Evolutionary conservation across 2,797 vertebrate genomes (phyloP).

Genomic region (Mergus octosetaceus): DNA sequence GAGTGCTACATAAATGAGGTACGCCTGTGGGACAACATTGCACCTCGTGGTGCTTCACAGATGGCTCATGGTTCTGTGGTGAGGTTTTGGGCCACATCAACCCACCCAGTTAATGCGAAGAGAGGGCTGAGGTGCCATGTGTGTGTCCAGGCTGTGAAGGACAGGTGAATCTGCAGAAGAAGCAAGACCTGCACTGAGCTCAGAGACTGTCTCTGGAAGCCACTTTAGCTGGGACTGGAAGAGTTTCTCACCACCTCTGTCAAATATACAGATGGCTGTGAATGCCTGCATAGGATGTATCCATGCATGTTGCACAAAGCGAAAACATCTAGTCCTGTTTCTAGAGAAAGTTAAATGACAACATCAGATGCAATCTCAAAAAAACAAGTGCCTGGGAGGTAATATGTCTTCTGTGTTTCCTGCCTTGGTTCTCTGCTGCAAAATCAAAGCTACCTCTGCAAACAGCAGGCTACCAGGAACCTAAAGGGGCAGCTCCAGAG

Average conservation of each 20-base stretch:
- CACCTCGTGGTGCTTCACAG: not conserved
- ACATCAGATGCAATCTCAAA: not conserved
- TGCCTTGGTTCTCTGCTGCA: not conserved
- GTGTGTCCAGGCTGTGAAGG: not conserved
- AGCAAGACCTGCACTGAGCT: not conserved
- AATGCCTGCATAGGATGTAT: not conserved
- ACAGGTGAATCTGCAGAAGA: not conserved
- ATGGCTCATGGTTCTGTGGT: not conserved
- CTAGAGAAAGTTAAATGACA: not conserved
- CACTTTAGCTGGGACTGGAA: rapidly evolving
- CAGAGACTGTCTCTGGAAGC: not conserved
- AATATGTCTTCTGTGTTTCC: not conserved
- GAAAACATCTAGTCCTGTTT: not conserved
- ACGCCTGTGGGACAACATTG: rapidly evolving
- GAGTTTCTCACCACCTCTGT: not conserved
- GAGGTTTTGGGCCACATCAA: not conserved
- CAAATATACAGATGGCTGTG: not conserved
- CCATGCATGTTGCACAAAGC: not conserved
- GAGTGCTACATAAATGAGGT: not conserved
- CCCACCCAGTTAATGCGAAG: not conserved
- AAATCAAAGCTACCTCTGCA: not conserved
- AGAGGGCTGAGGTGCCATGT: not conserved
- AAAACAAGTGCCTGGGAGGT: not conserved
- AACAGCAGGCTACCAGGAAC: not conserved
- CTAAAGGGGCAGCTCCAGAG: not conserved